These are phyloP conservation scores for Mesorhabditis spiculigera DNA, from an alignment of 2,888 invertebrate genomes.

Conservation along the genomic window DNA sequence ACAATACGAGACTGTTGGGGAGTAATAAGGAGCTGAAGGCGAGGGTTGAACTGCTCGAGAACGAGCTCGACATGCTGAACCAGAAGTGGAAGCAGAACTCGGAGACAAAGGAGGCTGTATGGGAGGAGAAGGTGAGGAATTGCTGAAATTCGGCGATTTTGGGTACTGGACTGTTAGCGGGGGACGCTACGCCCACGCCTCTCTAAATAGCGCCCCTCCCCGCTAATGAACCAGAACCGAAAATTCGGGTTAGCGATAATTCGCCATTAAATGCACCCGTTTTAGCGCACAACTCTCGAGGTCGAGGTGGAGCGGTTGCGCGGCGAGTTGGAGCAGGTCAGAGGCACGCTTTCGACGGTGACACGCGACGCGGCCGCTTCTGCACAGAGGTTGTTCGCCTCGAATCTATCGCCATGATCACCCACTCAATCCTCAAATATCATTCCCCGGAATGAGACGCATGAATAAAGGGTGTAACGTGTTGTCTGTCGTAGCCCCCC, in stretches of 20 bases:
- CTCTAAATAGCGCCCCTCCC: no score
- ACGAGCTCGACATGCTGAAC: not conserved
- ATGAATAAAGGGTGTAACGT: not conserved
- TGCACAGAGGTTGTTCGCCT: constrained; percentile 2
- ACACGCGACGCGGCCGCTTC: not conserved
- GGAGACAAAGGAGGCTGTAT: not conserved
- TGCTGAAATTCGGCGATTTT: not conserved
- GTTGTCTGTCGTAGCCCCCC: not conserved
- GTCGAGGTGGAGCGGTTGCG: not conserved
- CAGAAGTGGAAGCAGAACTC: not conserved
- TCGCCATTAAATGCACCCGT: not conserved
- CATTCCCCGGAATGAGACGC: not conserved
- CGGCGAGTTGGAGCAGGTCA: not conserved
- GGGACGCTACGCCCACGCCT: not conserved
- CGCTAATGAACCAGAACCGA: not conserved
- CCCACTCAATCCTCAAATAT: not conserved
- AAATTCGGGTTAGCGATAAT: not conserved
- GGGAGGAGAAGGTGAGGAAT: not conserved
- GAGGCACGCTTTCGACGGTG: not conserved
- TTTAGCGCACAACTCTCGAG: not conserved
- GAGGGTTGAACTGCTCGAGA: not conserved
- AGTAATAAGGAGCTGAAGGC: not conserved
- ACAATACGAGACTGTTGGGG: not conserved
- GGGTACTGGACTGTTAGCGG: not conserved
- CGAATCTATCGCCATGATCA: constrained; percentile 4